phyloP scores from a whole-genome alignment of 1,140 invertebrate genomes.

The Sipha flava region DNA sequence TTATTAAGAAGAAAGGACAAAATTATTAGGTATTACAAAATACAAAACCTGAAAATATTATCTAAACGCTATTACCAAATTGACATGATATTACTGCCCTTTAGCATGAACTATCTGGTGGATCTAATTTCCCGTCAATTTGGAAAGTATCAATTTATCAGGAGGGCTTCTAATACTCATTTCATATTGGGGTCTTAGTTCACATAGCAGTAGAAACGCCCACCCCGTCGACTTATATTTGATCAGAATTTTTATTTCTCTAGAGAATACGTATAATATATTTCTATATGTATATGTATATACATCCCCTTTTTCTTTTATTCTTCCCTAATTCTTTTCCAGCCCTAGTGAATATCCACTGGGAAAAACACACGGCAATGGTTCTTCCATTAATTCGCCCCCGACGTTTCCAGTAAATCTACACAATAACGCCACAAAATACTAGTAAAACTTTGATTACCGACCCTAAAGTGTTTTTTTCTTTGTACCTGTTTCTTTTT shows the following conservation, averaged over 20 bases:
- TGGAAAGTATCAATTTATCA: conserved; percentile 26
- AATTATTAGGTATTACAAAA: neutral
- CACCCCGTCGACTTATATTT: conserved; percentile 13
- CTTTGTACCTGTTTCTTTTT: neutral
- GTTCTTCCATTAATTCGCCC: conserved; percentile 26
- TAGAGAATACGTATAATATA: neutral
- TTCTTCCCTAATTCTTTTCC: conserved; percentile 7
- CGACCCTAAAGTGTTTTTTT: conserved; percentile 2
- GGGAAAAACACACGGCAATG: conserved; percentile 27
- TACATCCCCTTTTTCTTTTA: neutral
- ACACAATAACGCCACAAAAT: neutral
- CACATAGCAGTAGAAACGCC: conserved; percentile 1
- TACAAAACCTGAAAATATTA: neutral
- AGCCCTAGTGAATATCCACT: neutral
- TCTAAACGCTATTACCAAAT: neutral
- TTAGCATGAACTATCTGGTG: neutral
- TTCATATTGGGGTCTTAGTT: neutral
- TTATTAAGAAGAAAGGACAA: too few species aligned
- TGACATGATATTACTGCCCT: neutral
- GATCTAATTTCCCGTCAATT: conserved; percentile 14
- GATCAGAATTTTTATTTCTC: conserved; percentile 32
- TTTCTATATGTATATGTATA: neutral
- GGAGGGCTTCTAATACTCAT: neutral
- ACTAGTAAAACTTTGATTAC: conserved; percentile 33
- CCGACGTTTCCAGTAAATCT: neutral